Base-by-base conservation (phyloP, 2,888 invertebrate genomes). In the Thecophora atra region DNA sequence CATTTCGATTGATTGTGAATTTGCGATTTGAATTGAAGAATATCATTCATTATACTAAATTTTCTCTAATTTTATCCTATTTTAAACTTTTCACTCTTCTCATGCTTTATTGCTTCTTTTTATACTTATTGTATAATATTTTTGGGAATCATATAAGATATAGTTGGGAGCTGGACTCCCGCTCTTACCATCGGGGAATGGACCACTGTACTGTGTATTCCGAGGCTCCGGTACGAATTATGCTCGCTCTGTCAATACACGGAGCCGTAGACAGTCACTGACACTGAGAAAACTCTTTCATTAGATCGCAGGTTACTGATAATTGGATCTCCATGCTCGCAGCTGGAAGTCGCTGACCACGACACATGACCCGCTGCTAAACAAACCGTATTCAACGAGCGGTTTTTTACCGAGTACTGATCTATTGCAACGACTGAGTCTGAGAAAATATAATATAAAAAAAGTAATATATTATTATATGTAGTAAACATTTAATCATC, bases 231-330 rank as follows among this genome's bases (percentile, higher is more conserved):
- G 84, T 96, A 96, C 47, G 96, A 95, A 84, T 95, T 95, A 88
- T 96, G 96, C 83, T 96, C 96, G 70, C 94, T 93, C 77, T 94
- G 94, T 67, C 94, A 94, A 87, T 96, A 95, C 26, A 96, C 94
- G 67, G 95, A 90, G 77, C 95, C 94, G 86, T 96, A 95, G 79
- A 95, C 93, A 70, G 92, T 91, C 72, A 92, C 87, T 96, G 96
- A 87, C 97, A 97, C 80, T 80, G 96, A 96, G 88, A 96, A 97
- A 80, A 97, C 95, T 70, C 95, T 94, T 87, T 96, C 96, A 47
- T 96, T 96, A 76, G 95, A 94, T 74, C 96, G 94, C 13, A 96
- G 96, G 87, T 97, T 96, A 79, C 95, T 95, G 89, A 95, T 94
- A 87, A 96, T 92, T 77, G 96, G 95, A 76, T 96, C 91, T 68